Base-by-base conservation (phyloP, 1,140 invertebrate genomes). In the Drosophila repleta region DNA sequence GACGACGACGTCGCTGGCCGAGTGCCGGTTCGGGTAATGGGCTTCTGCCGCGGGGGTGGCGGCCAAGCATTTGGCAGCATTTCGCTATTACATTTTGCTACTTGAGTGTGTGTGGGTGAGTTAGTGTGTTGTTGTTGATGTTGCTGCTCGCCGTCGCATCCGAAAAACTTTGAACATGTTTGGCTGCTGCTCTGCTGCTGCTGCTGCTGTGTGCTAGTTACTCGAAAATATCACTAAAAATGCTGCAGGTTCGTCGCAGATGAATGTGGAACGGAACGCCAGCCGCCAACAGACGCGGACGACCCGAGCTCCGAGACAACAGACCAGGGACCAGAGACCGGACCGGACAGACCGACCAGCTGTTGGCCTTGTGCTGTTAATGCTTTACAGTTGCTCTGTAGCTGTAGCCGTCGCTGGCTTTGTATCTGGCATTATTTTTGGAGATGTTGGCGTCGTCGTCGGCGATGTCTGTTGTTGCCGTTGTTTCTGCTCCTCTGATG, bases 81-180 rank as follows among this genome's bases (percentile, higher is more conserved):
- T 85, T 85, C 75, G 74, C 69, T 87, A 78, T 85, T 80, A 84
- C 71, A 85, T 58, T 80, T 81, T 81, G 60, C 46, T 37, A 61
- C 45, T 46, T n/a, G 43, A 26, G 11, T n/a, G 15, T 35, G 17
- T 7, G 21, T 61, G 11, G 39, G 41, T n/a, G 41, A 18, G n/a
- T 8, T 10, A 21, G 11, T 10, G 15, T 60, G 11, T 60, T 60
- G 21, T 43, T 29, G 41, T 8, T 60, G 7, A 26, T 69, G 60
- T 67, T 77, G 68, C 26, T 80, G 48, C 67, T 60, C 67, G 64
- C 48, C 62, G 76, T 75, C 76, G 80, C 80, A 83, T 83, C 80
- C 76, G 80, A 83, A 76, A 79, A 84, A 83, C 76, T 84, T 87
- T 87, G 56, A 88, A 79, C 83, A 87, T 85, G 82, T 82, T 87